These are phyloP conservation scores for Eremobia ochroleuca DNA, from an alignment of 2,888 invertebrate genomes.

Conservation along the genomic window DNA sequence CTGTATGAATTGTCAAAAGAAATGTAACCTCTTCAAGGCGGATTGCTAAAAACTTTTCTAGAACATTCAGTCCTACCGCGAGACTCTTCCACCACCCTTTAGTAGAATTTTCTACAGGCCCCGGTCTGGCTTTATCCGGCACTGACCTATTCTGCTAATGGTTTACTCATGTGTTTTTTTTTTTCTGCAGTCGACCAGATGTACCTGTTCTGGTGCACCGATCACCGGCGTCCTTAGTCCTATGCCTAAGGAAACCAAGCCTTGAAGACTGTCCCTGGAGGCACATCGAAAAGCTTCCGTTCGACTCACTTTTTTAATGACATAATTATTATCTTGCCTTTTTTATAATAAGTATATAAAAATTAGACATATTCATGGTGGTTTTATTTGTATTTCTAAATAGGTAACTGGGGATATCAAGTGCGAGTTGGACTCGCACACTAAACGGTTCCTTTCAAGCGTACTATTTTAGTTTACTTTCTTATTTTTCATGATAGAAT, in stretches of 20 bases:
- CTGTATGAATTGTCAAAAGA: background rate
- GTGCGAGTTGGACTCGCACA: background rate
- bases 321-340: slow-evolving; percentile 12
- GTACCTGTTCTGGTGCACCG: slow-evolving; percentile 75
- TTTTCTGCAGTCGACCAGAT: slow-evolving; percentile 74
- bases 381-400: slow-evolving; percentile 2
- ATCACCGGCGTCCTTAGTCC: slow-evolving; percentile 72
- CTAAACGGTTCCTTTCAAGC: background rate
- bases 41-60: background rate
- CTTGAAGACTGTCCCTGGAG: slow-evolving; percentile 72
- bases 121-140: background rate
- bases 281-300: slow-evolving; percentile 64
- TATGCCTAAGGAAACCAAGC: slow-evolving; percentile 62
- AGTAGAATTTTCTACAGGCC: background rate
- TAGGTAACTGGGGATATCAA: no score
- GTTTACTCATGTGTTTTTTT: background rate
- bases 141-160: background rate
- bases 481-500: background rate
- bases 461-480: background rate
- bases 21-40: background rate
- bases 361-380: background rate
- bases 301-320: slow-evolving; percentile 51
- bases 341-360: slow-evolving; percentile 21
- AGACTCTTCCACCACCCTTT: background rate
- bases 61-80: background rate